These are phyloP conservation scores for Ormyrus pomaceus DNA, from an alignment of 2,888 invertebrate genomes.

Conservation along the genomic window DNA sequence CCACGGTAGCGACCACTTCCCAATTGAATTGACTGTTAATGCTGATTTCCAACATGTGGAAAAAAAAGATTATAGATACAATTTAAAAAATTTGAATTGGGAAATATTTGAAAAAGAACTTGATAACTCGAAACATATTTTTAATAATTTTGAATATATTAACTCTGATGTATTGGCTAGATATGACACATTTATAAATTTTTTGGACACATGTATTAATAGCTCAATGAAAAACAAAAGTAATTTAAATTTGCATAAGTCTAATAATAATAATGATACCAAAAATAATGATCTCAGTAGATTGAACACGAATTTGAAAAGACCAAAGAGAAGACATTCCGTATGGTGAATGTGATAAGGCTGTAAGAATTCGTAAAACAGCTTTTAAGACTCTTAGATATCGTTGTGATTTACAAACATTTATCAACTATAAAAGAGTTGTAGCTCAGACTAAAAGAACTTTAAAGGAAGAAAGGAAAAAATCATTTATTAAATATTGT, in stretches of 20 bases:
- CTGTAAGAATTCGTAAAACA: constrained; percentile 36
- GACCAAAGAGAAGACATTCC: background rate
- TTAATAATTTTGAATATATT: constrained; percentile 3
- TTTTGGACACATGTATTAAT: background rate
- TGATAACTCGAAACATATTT: background rate
- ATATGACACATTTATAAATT: constrained; percentile 14
- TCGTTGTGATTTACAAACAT: constrained; percentile 23
- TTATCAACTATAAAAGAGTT: constrained; percentile 43
- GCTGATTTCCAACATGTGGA: background rate
- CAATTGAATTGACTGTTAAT: constrained; percentile 45
- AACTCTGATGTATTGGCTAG: background rate
- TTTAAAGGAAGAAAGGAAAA: constrained; percentile 39
- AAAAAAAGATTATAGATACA: constrained; percentile 15
- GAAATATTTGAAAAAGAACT: background rate
- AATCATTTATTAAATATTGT: constrained; percentile 34
- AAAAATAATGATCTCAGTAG: background rate
- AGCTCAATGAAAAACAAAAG: background rate
- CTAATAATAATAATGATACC: background rate
- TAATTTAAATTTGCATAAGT: background rate
- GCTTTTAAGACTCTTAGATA: constrained; percentile 40
- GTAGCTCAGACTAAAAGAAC: constrained; percentile 34
- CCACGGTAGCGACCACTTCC: constrained; percentile 54
- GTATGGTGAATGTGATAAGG: constrained; percentile 54
- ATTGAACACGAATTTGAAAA: background rate
- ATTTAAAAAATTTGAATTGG: constrained; percentile 9